Conservation (phyloP, 2,797 vertebrate species). For the Alosa sapidissima region DNA sequence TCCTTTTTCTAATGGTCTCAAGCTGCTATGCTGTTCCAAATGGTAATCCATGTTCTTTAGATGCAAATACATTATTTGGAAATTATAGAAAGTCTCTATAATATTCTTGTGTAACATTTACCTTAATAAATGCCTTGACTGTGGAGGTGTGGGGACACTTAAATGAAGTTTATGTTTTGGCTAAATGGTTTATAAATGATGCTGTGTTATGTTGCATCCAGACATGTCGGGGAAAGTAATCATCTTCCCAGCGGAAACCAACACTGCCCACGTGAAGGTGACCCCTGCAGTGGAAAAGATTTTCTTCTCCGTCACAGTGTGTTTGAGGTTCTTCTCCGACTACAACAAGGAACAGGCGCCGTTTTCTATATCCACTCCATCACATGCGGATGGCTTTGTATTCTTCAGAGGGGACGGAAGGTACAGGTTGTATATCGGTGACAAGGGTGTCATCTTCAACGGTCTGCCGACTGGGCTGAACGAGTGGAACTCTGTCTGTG, state of each 20-base stretch:
- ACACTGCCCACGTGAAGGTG: constrained; percentile 22
- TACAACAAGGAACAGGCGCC: constrained; percentile 39
- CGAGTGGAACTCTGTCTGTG: constrained; percentile 56
- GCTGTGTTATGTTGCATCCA: neutral
- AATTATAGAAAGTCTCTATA: too few relatives aligned
- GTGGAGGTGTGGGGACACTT: too few relatives aligned
- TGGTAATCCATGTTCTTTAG: neutral
- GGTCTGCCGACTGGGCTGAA: neutral
- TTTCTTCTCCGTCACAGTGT: neutral
- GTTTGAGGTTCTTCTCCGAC: constrained; percentile 10
- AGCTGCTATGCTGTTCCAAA: neutral
- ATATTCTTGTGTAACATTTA: too few relatives aligned
- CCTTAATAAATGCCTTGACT: too few relatives aligned
- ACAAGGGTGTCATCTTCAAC: neutral
- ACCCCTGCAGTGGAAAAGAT: neutral
- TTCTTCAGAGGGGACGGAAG: constrained; percentile 35
- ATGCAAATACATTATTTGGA: too few relatives aligned
- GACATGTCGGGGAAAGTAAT: constrained; percentile 17
- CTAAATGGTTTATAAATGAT: neutral
- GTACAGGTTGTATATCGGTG: constrained; percentile 29
- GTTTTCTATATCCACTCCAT: constrained; percentile 50
- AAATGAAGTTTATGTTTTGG: neutral
- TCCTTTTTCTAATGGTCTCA: neutral
- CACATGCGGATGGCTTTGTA: constrained; percentile 43
- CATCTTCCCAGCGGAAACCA: constrained; percentile 13